Percentiles rank a stretch among this genome's conserved stretches.
Conservation (phyloP, 1,140 invertebrate genomes). For the Lepidurus packardi region DNA sequence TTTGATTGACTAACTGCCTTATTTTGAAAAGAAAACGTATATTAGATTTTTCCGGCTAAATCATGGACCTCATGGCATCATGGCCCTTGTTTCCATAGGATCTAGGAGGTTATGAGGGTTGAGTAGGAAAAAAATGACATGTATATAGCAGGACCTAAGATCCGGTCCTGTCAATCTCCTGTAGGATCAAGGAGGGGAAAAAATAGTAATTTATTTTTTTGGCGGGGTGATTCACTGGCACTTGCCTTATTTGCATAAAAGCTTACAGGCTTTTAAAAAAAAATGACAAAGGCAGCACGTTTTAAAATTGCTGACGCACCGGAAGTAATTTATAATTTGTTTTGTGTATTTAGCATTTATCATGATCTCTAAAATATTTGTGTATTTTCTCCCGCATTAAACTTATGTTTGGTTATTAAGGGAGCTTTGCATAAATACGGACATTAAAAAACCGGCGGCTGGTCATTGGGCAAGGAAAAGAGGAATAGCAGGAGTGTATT, state of each 20-base stretch:
- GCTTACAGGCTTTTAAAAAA: background rate
- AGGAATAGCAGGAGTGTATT: background rate
- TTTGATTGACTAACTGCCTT: constrained; percentile 8
- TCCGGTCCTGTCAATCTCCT: background rate
- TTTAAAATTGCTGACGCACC: background rate
- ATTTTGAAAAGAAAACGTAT: background rate
- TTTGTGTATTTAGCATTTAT: background rate
- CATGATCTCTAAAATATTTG: background rate
- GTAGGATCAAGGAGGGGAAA: background rate
- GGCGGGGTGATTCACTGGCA: background rate
- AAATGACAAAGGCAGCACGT: background rate
- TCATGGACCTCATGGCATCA: background rate
- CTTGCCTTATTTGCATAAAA: constrained; percentile 1
- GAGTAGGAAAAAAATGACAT: background rate
- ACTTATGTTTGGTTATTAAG: background rate
- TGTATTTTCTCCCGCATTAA: background rate
- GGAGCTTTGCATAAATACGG: background rate
- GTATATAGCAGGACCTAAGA: background rate
- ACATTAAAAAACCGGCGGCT: background rate
- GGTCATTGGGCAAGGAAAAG: background rate
- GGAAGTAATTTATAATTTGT: background rate
- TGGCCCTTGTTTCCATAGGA: background rate
- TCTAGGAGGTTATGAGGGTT: background rate
- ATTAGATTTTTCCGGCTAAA: constrained; percentile 6
- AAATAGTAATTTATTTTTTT: background rate